Percentiles rank a stretch among this genome's conserved stretches.
Conservation (phyloP, 2,888 invertebrate genomes). For the Melolontha melolontha region DNA sequence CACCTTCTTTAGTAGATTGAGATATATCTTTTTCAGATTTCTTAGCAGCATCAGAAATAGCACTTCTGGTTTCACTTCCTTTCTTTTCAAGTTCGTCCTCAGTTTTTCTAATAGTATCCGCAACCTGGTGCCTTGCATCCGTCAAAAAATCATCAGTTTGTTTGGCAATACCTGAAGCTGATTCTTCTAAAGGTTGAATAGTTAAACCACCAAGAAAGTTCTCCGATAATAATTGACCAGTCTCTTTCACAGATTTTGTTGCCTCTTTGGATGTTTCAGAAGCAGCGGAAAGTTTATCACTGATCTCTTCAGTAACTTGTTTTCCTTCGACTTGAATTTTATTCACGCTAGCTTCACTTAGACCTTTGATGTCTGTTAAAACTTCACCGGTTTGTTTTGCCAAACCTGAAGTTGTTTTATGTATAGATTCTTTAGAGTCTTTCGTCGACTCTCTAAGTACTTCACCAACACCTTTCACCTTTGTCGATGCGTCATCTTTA, state of each 20-base stretch:
- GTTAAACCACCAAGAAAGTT: constrained; percentile 46
- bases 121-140: constrained; percentile 5
- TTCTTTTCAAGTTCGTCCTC: too few relatives aligned
- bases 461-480: constrained; percentile 29
- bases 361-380: background rate
- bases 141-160: constrained; percentile 22
- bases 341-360: background rate
- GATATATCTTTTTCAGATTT: constrained; percentile 45
- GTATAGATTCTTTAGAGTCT: constrained; percentile 12
- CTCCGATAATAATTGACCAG: constrained; percentile 42
- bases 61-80: too few relatives aligned
- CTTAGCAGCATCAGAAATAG: constrained; percentile 13
- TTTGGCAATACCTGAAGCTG: constrained; percentile 41
- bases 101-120: too few relatives aligned
- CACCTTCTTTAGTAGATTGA: constrained; percentile 56
- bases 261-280: constrained; percentile 30
- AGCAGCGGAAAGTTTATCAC: background rate
- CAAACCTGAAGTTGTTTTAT: constrained; percentile 40
- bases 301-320: constrained; percentile 11
- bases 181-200: constrained; percentile 14
- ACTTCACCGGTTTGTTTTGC: constrained; percentile 41
- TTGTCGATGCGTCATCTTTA: constrained; percentile 20
- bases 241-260: constrained; percentile 36
- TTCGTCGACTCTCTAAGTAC: constrained; percentile 34
- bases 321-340: constrained; percentile 33